Conservation (phyloP, 2,888 invertebrate species). For the Nebria brevicollis region DNA sequence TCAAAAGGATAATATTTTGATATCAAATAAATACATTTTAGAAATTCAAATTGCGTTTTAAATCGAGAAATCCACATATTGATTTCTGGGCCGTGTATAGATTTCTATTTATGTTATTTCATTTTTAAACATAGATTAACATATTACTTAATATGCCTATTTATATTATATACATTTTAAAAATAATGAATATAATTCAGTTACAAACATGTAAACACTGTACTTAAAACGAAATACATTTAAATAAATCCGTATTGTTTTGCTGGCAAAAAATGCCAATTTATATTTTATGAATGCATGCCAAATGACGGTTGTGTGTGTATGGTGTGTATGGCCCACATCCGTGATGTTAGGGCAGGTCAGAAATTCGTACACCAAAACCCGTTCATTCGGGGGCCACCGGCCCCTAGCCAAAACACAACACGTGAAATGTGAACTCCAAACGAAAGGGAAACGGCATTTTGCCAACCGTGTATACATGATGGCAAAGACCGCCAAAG, state of each 20-base stretch:
- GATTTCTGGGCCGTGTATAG: too few relatives aligned
- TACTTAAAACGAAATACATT: neutral
- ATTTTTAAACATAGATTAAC: neutral
- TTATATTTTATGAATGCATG: neutral
- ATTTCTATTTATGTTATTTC: too few relatives aligned
- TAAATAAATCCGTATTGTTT: neutral
- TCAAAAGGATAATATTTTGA: neutral
- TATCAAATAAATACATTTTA: neutral
- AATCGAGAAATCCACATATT: too few relatives aligned
- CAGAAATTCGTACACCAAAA: neutral
- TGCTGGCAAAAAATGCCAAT: neutral
- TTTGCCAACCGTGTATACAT: neutral
- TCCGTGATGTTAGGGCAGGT: neutral
- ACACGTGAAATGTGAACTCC: neutral
- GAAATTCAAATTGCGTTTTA: neutral
- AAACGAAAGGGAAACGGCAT: neutral
- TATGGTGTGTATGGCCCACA: neutral
- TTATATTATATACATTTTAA: neutral
- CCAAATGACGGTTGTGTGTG: neutral
- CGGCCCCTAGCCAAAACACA: neutral
- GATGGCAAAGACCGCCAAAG: conserved; percentile 1
- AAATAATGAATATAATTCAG: neutral
- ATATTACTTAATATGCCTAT: neutral
- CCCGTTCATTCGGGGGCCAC: neutral
- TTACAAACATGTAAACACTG: neutral